Base-by-base conservation (phyloP, 1,140 invertebrate species). In the Proales similis region DNA sequence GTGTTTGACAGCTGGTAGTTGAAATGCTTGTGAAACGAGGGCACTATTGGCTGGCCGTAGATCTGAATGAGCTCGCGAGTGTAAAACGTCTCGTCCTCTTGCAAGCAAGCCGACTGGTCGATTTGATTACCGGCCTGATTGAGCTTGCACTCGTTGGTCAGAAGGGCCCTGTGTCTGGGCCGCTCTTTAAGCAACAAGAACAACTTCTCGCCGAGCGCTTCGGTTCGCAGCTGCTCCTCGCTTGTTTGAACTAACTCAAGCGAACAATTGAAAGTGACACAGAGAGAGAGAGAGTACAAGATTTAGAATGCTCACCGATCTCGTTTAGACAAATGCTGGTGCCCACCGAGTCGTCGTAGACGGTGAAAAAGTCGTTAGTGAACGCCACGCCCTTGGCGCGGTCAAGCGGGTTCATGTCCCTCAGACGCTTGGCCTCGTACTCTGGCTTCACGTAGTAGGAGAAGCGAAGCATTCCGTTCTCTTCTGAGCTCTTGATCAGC, bases 321-420 rank as follows among this genome's bases (percentile, higher is more conserved):
- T 57, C 51, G 12, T 57, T 57, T 26, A 57, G 20, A 4, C 36
- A 57, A 19, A 57, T 57, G 51, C 32, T 57, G 6, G 45, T 42
- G 27, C 45, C 33, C 45, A 29, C 39, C 26, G 39, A 17, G n/a
- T 38, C 45, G 20, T 57, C 36, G 19, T 42, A 57, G 32, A 57
- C 45, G 11, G 51, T 57, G 27, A 57, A 57, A 57, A 57, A 57
- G 30, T 57, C 51, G 45, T 57, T 57, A 29, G 26, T 57, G 32
- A 57, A 57, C 22, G 45, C 17, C 27, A 57, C 51, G 14, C n/a
- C n/a, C n/a, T n/a, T n/a, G n/a, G n/a, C n/a, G n/a, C n/a, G 45
- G 27, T 9, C 36, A n/a, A 24, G 39, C 45, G n/a, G 51, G 30
- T 24, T 36, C 42, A 19, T 39, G 32, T 38, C 27, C 48, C 42